Base-by-base conservation (phyloP, 2,797 vertebrate species). In the Lacerta bilineata region DNA sequence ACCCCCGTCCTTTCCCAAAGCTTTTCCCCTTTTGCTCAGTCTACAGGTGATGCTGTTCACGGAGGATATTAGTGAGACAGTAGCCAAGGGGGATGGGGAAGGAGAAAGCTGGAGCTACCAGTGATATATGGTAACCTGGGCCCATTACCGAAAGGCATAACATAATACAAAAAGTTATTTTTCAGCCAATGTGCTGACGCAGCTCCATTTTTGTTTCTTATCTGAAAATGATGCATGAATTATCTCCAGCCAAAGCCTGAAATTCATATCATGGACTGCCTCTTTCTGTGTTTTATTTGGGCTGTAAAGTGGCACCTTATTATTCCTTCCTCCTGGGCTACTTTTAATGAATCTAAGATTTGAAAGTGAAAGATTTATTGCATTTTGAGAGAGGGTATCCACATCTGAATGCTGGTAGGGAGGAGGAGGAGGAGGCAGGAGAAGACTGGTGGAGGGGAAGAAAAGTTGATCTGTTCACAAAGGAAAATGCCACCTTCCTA, bases 351-450 rank as follows among this genome's bases (percentile, higher is more conserved):
- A 95, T 95, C 95, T 68, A 43, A 90, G 95, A 95, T 96, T 96
- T 96, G 95, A 94, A 97, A 96, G 95, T 94, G 96, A 96, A 96
- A 96, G 97, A 96, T 96, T 96, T 97, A 96, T 97, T 96, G 90
- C 93, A 94, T 93, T 95, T 94, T 74, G 1, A 88, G 89, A 94
- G 91, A 95, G 84, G 90, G 80, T 36, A 94, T 91, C 71, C 93
- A 94, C 91, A 90, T 86, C 46, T 66, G 85, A 84, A 85, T 74
- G 92, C 74, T 75, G 82, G 61, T 55, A 13, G 50, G 68, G 69
- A 27, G n/a, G 11, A 55, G 77, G 89, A 41, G 66, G 64, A 61
- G 20, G 90, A 88, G 93, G 93, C 85, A 94, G 92, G 41, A 25
- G n/a, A n/a, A 7, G 23, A 71, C 87, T 23, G 17, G 81, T n/a